Evolutionary conservation across 2,113 vertebrate species (phyloP), one percentile per base, ranked within the genome.

Genomic region (Ptyas mucosa): DNA sequence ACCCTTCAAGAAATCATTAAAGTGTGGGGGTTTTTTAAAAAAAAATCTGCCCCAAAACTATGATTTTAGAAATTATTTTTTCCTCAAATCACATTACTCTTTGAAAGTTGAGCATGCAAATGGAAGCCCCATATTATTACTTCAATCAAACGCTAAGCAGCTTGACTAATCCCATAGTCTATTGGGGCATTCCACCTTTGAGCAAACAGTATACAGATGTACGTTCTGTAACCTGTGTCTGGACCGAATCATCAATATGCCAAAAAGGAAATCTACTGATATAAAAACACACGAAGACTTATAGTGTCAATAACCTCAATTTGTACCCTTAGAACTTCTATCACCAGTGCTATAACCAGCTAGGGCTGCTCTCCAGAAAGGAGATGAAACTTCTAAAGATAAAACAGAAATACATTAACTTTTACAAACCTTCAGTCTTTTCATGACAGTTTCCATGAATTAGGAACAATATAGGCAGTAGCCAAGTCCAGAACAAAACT

Each of bases 41-140:
- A 54, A 75, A 20, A 46, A 81, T 94, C 92, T 92, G 88, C 89
- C 91, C 93, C 88, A 89, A 89, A 6, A 91, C 95, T 75, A 93
- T 90, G 92, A 91, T 51, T 53, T 49, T 88, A 55, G 12, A 43
- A 92, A 81, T 15, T 87, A 54, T 21, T 85, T 86, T 1, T 94
- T 94, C 94, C 92, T 92, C 96, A 96, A 97, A 89, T 89, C 93
- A 92, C 54, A 86, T 92, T 91, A 20, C 85, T 96, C 96, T 93
- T 95, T 94, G 95, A 95, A 95, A 96, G 94, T 15, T 87, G 39
- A 88, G 39, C 1, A 97, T 96, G 95, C 95, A 96, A 96, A 96
- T 95, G 15, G 34, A 86, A 88, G 94, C 58, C 29, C 9, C 53
- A 87, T 92, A 88, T 54, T 93, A 88, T 52, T 87, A 90, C 86